Conservation (phyloP, 2,888 invertebrate species). For the Julus scandinavius region DNA sequence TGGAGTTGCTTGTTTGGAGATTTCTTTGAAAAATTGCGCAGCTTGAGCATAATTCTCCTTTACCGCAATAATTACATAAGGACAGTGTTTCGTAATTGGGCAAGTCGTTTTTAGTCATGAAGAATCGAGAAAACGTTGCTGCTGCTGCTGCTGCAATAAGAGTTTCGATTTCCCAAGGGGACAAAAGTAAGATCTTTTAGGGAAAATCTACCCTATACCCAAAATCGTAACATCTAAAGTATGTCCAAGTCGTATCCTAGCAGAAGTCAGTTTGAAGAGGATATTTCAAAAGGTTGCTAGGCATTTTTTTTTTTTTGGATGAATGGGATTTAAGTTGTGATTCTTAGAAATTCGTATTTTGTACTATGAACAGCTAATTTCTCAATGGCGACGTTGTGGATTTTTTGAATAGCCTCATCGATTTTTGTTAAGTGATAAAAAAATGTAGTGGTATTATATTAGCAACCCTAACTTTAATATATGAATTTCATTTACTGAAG, state of each 20-base stretch:
- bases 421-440: no score
- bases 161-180: neutral
- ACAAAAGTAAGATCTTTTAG: neutral
- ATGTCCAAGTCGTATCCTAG: neutral
- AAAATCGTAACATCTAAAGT: neutral
- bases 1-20: neutral
- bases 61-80: neutral
- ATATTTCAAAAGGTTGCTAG: neutral
- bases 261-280: conserved; percentile 12
- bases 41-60: neutral
- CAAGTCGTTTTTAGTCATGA: conserved; percentile 35
- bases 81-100: conserved; percentile 16
- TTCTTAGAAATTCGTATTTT: neutral
- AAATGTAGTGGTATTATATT: no score
- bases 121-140: conserved; percentile 7
- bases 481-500: no score
- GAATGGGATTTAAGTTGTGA: neutral
- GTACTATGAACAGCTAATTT: neutral
- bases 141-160: conserved; percentile 6
- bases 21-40: neutral
- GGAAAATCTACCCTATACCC: neutral
- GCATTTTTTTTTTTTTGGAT: neutral
- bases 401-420: neutral
- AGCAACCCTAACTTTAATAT: no score
- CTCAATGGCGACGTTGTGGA: neutral